Evolutionary conservation across 2,797 vertebrate species (phyloP).

Genomic region (Phylloscopus collybita): DNA sequence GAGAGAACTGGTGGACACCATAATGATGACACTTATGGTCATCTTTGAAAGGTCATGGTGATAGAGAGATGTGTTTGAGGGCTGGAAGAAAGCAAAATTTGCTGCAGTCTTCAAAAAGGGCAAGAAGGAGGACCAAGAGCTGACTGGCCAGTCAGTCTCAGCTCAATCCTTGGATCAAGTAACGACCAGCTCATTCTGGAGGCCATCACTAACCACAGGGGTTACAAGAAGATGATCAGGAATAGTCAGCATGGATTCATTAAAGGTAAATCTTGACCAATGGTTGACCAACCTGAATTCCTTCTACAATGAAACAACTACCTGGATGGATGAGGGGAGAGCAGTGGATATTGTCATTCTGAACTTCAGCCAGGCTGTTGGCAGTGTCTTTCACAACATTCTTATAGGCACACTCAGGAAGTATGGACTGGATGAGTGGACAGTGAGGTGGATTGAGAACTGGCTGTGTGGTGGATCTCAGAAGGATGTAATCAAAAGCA

Average conservation of each 20-base stretch:
- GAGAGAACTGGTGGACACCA: neutral
- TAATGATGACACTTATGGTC: neutral
- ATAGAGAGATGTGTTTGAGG: neutral
- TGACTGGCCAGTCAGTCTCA: neutral
- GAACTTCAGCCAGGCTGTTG: neutral
- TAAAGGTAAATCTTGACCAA: neutral
- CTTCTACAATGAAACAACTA: neutral
- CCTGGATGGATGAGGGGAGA: too few species aligned
- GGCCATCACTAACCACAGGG: neutral
- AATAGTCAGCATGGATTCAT: neutral
- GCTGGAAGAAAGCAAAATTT: neutral
- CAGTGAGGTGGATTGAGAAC: neutral
- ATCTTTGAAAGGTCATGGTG: neutral
- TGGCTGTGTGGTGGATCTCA: neutral
- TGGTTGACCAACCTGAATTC: neutral
- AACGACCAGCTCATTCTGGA: neutral
- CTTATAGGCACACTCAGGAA: neutral
- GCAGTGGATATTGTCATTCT: neutral
- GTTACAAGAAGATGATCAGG: neutral
- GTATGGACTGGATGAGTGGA: neutral
- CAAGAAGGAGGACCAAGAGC: neutral
- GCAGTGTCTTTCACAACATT: neutral
- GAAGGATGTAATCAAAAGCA: rapidly evolving
- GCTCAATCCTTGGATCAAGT: neutral
- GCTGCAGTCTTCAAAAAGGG: neutral